Evolutionary conservation across 2,888 invertebrate species (phyloP).

Genomic region (Cephus pulcher): DNA sequence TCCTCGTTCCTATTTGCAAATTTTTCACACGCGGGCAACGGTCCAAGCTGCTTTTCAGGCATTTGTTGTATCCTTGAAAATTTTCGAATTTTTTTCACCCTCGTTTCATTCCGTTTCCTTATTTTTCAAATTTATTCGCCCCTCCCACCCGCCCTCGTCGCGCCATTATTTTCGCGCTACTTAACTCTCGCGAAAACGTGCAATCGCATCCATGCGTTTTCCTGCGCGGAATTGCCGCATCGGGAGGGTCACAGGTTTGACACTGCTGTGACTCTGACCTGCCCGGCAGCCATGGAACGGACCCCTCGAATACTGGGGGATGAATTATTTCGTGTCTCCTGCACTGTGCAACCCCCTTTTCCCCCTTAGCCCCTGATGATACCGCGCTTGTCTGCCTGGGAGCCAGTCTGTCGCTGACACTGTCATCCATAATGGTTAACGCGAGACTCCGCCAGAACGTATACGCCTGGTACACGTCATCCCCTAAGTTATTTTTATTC

Average conservation of each 20-base stretch:
- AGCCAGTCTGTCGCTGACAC: slow-evolving; percentile 49
- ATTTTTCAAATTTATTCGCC: no score
- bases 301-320: slow-evolving; percentile 37
- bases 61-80: neutral
- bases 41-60: neutral
- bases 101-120: rapidly evolving
- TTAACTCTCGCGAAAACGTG: neutral
- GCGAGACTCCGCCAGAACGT: neutral
- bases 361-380: slow-evolving; percentile 22
- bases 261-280: neutral
- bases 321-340: slow-evolving; percentile 64
- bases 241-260: neutral
- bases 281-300: slow-evolving; percentile 8
- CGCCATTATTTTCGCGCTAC: neutral
- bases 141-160: no score
- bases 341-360: slow-evolving; percentile 44
- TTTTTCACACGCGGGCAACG: neutral
- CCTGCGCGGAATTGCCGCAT: neutral
- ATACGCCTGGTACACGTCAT: neutral
- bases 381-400: slow-evolving; percentile 42
- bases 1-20: neutral
- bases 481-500: neutral
- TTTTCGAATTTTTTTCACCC: no score
- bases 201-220: neutral
- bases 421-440: slow-evolving; percentile 55